Conservation (phyloP, 1,140 invertebrate genomes). For the Pogonognathellus flavescens region DNA sequence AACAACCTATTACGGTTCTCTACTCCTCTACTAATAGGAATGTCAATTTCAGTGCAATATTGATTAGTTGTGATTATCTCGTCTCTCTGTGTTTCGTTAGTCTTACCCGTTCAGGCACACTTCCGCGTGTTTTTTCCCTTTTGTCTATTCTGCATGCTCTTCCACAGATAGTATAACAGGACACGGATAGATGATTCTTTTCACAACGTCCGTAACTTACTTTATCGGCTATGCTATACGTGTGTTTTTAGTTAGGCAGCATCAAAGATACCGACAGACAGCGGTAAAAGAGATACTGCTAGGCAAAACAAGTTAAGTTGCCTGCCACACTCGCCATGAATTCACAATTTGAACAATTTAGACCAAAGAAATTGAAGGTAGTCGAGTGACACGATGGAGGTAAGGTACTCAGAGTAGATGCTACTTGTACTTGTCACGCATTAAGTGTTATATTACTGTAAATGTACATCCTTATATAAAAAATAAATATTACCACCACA, state of each 20-base stretch:
- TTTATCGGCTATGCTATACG: too few species aligned
- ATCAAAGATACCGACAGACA: not conserved
- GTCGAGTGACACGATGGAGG: not conserved
- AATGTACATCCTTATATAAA: too few species aligned
- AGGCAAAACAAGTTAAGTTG: not conserved
- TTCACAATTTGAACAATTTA: conserved; percentile 24
- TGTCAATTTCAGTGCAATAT: conserved; percentile 6
- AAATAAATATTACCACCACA: too few species aligned
- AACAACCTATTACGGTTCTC: not conserved
- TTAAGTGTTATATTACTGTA: too few species aligned
- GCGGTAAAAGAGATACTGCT: not conserved
- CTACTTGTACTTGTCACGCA: too few species aligned
- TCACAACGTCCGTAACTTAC: too few species aligned
- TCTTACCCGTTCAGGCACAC: not conserved
- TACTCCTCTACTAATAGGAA: not conserved
- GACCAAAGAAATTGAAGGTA: not conserved
- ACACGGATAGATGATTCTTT: too few species aligned
- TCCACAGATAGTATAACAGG: too few species aligned
- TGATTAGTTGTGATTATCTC: conserved; percentile 13
- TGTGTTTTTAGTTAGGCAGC: too few species aligned
- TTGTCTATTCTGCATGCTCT: too few species aligned
- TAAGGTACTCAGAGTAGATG: too few species aligned
- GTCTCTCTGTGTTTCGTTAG: not conserved
- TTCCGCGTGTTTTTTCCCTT: not conserved
- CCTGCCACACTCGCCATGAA: conserved; percentile 5